Evolutionary conservation across 2,888 invertebrate species (phyloP), one percentile per base, ranked within the genome.

Genomic region (Orchestes rusci): DNA sequence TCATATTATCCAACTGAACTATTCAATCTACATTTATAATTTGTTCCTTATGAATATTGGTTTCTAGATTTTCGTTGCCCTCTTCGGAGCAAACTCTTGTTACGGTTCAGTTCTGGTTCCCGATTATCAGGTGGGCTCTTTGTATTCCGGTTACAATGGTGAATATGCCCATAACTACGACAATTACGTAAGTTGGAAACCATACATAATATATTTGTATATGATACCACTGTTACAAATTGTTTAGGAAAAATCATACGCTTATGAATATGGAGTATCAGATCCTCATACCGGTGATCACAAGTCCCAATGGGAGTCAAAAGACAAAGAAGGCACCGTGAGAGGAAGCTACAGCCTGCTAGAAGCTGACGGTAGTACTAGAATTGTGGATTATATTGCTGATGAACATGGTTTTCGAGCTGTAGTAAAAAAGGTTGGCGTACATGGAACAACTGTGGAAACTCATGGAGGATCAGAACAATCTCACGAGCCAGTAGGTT

Each of bases 341-440:
- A 56, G 60, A 7, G 66, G 66, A 3, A 60, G 60, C 16, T 67
- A 67, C 56, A 64, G 64, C 39, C 54, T 67, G 2, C 44, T 65
- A 15, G 65, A 67, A 53, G 59, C 66, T 5, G 66, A 66, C 49
- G 66, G 66, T 41, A 59, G 60, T n/a, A 65, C 64, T n/a, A 58
- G 65, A 43, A 51, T 65, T 23, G 66, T 67, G 8, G 62, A 65
- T 38, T 67, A 67, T 51, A 60, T 63, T 27, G 66, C 66, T 12
- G 65, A 65, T 47, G 59, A 63, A 12, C 52, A 57, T 33, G 64
- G 64, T 16, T 64, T 64, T 50, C 60, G 62, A 50, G 65, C 66
- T n/a, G 59, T 63, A 4, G 64, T 66, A 2, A 64, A 62, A 40
- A 65, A 62, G 53, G 44, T 65, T 32, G 64, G 60, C 4, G 50